Evolutionary conservation across 2,797 vertebrate genomes (phyloP).

Genomic region (Decapterus maruadsi): DNA sequence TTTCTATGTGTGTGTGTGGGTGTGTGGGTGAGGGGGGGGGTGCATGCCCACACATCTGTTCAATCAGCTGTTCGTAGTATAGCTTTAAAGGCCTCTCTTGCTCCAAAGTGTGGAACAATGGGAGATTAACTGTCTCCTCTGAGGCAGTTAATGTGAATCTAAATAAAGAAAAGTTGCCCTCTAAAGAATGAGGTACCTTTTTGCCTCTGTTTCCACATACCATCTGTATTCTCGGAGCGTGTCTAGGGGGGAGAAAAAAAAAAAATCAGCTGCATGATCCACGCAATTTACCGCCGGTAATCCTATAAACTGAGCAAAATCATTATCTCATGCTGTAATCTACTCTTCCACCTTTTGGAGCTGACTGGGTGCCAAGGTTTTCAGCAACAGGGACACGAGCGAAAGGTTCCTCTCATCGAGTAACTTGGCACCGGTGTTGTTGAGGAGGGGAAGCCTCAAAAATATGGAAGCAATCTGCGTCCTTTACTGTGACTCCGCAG

Average conservation of each 20-base stretch:
- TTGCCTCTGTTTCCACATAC: slow-evolving; percentile 17
- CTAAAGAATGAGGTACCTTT: slow-evolving; percentile 30
- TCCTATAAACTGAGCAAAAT: slow-evolving; percentile 31
- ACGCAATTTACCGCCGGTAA: not conserved
- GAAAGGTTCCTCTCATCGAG: slow-evolving; percentile 39
- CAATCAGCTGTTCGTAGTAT: slow-evolving; percentile 36
- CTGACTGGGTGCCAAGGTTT: slow-evolving; percentile 49
- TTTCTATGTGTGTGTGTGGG: slow-evolving; percentile 9
- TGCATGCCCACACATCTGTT: slow-evolving; percentile 15
- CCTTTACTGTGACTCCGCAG: slow-evolving; percentile 61
- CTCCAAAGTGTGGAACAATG: slow-evolving; percentile 34
- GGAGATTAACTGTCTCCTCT: slow-evolving; percentile 48
- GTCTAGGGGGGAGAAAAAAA: not conserved
- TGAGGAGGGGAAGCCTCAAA: slow-evolving; percentile 21
- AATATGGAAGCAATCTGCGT: slow-evolving; percentile 46
- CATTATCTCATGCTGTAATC: slow-evolving; percentile 36
- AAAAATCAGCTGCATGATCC: slow-evolving; percentile 1
- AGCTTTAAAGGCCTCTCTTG: slow-evolving; percentile 34
- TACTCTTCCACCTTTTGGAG: slow-evolving; percentile 21
- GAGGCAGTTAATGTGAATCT: slow-evolving; percentile 40
- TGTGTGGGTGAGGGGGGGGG: slow-evolving; percentile 9
- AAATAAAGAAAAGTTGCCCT: slow-evolving; percentile 52
- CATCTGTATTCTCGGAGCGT: not conserved
- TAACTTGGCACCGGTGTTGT: slow-evolving; percentile 29
- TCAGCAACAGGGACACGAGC: slow-evolving; percentile 51